These are phyloP conservation scores for Ylistrum balloti DNA, from an alignment of 1,140 invertebrate species.

Conservation along the genomic window DNA sequence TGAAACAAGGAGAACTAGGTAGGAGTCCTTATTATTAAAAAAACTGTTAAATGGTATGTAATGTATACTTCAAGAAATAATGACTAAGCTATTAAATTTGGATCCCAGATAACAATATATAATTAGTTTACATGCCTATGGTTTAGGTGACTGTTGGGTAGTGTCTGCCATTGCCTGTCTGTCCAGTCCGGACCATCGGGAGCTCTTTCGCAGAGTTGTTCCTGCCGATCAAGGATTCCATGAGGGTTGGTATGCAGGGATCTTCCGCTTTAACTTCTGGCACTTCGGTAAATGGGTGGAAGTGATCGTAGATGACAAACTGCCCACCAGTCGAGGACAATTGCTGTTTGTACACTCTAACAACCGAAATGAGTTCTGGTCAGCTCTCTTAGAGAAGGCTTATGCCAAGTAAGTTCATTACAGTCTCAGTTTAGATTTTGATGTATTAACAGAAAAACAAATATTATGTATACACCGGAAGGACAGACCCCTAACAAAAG, in stretches of 20 bases:
- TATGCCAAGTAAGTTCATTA: slow-evolving; percentile 89
- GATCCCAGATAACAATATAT: slow-evolving; percentile 36
- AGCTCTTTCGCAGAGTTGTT: slow-evolving; percentile 87
- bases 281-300: slow-evolving; percentile 91
- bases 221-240: slow-evolving; percentile 88
- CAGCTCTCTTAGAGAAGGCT: slow-evolving; percentile 91
- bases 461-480: too few species aligned
- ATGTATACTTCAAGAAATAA: too few species aligned
- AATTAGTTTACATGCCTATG: neutral
- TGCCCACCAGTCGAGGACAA: slow-evolving; percentile 86
- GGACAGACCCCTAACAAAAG: too few species aligned
- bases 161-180: slow-evolving; percentile 87
- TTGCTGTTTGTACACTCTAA: slow-evolving; percentile 87
- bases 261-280: slow-evolving; percentile 89
- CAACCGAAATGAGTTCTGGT: slow-evolving; percentile 90
- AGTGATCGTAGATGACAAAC: slow-evolving; percentile 89
- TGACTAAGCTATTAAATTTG: slow-evolving; percentile 1
- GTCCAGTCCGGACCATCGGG: slow-evolving; percentile 85
- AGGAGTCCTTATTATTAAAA: slow-evolving; percentile 46
- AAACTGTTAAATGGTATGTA: neutral
- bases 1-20: slow-evolving; percentile 87
- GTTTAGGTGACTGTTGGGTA: slow-evolving; percentile 86
- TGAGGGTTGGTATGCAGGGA: slow-evolving; percentile 82
- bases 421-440: too few species aligned
- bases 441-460: too few species aligned